A percentile compares a stretch with the other conserved stretches of the same genome.
Conservation (phyloP, 2,797 vertebrate genomes). For the Micromesistius poutassou region DNA sequence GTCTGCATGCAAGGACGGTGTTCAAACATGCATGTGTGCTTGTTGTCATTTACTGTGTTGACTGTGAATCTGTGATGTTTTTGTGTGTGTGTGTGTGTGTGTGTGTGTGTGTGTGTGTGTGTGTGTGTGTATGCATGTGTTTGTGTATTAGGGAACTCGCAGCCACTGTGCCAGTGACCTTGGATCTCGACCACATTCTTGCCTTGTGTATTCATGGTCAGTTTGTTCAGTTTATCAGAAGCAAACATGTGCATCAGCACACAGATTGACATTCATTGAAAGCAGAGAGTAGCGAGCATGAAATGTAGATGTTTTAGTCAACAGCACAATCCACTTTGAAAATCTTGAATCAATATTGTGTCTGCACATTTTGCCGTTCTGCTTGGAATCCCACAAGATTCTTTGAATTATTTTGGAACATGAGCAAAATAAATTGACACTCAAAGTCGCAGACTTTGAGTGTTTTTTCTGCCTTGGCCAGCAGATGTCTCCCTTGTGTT, state of each 20-base stretch:
- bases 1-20: background rate
- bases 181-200: conserved; percentile 34
- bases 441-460: no score
- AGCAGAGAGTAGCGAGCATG: background rate
- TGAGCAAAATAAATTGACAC: background rate
- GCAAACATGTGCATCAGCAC: background rate
- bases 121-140: background rate
- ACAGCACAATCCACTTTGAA: background rate
- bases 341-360: no score
- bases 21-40: background rate
- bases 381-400: no score
- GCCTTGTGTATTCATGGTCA: conserved; percentile 24
- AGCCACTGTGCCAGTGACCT: conserved; percentile 52
- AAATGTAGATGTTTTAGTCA: background rate
- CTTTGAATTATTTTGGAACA: background rate
- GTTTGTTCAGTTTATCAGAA: background rate
- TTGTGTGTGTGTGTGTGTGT: conserved; percentile 5
- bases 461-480: no score
- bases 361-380: no score
- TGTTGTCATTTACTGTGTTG: background rate
- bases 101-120: conserved; percentile 2
- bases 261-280: background rate
- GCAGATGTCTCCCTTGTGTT: background rate
- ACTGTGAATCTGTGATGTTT: background rate
- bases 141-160: conserved; percentile 14